phyloP scores from a whole-genome alignment of 2,888 invertebrate genomes.

The Diarsia dahlii region DNA sequence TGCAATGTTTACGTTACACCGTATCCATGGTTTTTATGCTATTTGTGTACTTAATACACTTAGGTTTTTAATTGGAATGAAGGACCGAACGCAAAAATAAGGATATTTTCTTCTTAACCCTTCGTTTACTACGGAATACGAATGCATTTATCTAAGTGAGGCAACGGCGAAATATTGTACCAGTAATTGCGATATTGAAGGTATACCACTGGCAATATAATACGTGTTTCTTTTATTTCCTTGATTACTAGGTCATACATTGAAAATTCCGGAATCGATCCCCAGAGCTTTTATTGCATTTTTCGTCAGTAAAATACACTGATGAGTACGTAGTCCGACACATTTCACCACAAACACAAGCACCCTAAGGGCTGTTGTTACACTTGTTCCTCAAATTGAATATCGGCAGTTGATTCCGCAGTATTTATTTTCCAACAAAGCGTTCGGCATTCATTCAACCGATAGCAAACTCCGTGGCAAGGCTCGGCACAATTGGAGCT shows the following conservation, averaged over 20 bases:
- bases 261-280: conserved; percentile 7
- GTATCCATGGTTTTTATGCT: neutral
- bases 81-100: neutral
- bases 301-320: conserved; percentile 1
- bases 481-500: neutral
- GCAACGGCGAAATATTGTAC: neutral
- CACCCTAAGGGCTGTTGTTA: neutral
- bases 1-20: neutral
- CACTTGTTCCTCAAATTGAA: neutral
- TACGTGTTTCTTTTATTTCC: neutral
- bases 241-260: conserved; percentile 27
- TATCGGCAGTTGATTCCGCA: neutral
- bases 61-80: neutral
- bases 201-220: neutral
- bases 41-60: neutral
- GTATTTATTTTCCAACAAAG: neutral
- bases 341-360: neutral
- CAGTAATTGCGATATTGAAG: neutral
- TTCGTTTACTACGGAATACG: too few species aligned
- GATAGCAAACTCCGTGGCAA: neutral
- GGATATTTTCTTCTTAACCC: neutral
- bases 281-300: conserved; percentile 9
- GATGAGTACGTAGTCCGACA: conserved; percentile 27
- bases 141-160: neutral
- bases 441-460: neutral